phyloP scores from a whole-genome alignment of 2,888 invertebrate genomes.

The Fragum sueziense region DNA sequence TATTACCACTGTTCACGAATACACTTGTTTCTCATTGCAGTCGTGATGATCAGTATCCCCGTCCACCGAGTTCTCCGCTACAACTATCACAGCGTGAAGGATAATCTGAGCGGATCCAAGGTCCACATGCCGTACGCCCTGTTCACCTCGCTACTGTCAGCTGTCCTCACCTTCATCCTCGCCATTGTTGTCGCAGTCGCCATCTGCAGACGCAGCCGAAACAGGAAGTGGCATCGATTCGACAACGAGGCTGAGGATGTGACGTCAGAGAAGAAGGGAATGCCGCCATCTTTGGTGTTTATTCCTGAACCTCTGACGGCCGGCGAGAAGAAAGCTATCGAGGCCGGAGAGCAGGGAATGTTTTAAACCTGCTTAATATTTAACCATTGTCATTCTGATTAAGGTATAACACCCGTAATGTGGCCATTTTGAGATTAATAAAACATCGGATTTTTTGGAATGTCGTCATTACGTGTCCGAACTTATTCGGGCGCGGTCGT shows the following conservation, averaged over 20 bases:
- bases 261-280: conserved; percentile 30
- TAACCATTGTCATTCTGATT: no score
- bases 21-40: conserved; percentile 26
- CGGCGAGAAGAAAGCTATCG: conserved; percentile 36
- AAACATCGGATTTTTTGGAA: no score
- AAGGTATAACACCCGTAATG: no score
- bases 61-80: conserved; percentile 40
- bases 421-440: no score
- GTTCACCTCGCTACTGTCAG: conserved; percentile 30
- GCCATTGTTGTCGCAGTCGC: conserved; percentile 30
- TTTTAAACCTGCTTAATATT: no score
- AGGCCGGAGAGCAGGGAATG: conserved; percentile 22
- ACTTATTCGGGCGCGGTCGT: no score
- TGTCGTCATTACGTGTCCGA: no score
- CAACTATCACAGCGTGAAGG: conserved; percentile 26
- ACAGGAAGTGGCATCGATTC: conserved; percentile 48
- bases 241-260: conserved; percentile 50
- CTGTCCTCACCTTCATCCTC: conserved; percentile 25
- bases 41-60: conserved; percentile 34
- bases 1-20: no score
- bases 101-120: conserved; percentile 13
- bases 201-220: not conserved
- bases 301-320: conserved; percentile 48
- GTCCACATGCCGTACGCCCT: conserved; percentile 37
- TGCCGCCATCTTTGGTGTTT: conserved; percentile 50